Conservation (phyloP, 2,113 vertebrate genomes). For the Carassius auratus region DNA sequence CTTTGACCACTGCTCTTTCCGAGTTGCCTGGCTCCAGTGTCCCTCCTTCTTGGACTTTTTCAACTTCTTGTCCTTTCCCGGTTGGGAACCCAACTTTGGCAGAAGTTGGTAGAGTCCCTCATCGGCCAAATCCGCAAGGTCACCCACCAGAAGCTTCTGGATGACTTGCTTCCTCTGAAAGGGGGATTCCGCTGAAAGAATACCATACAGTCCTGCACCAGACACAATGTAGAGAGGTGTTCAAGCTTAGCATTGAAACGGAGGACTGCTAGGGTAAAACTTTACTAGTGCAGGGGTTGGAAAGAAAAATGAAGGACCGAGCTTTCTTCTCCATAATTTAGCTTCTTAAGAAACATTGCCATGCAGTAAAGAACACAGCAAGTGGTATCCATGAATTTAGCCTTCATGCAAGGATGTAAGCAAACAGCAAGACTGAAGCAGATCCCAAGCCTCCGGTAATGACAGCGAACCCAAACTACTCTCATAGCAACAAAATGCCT, state of each 20-base stretch:
- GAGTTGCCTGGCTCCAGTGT: conserved; percentile 49
- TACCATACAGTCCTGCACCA: conserved; percentile 68
- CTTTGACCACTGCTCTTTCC: conserved; percentile 59
- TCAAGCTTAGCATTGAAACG: not conserved
- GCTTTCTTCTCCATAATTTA: not conserved
- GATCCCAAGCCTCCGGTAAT: conserved; percentile 44
- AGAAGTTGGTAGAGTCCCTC: conserved; percentile 70
- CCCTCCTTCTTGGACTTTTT: conserved; percentile 52
- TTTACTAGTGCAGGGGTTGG: conserved; percentile 52
- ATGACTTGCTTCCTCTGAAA: conserved; percentile 68
- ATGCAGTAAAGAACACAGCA: conserved; percentile 33
- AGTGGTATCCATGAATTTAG: conserved; percentile 8
- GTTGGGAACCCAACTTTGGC: conserved; percentile 59
- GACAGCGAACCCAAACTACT: conserved; percentile 60
- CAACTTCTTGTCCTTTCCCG: conserved; percentile 49
- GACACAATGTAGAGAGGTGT: conserved; percentile 63
- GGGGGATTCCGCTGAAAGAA: conserved; percentile 65
- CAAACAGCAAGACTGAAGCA: conserved; percentile 56
- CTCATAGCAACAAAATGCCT: conserved; percentile 36
- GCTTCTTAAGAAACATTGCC: not conserved
- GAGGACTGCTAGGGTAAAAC: not conserved
- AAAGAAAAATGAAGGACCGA: not conserved
- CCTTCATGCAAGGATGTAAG: conserved; percentile 49
- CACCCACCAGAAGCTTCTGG: conserved; percentile 73
- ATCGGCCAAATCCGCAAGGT: conserved; percentile 76